Evolutionary conservation across 1,140 invertebrate genomes (phyloP).

Genomic region (Macrobrachium rosenbergii): DNA sequence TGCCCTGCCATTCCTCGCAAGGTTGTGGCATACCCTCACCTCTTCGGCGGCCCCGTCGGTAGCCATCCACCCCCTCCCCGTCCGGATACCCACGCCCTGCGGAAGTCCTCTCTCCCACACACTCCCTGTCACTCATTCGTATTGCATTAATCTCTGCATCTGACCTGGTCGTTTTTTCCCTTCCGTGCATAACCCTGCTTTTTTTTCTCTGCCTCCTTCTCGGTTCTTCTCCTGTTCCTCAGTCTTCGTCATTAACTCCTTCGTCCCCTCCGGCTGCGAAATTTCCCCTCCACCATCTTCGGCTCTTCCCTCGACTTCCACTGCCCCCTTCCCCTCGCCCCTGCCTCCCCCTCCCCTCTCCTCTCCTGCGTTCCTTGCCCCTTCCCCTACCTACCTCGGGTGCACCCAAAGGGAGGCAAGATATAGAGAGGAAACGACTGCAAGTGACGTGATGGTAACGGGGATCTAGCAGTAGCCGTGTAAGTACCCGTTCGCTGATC

Average conservation of each 20-base stretch:
- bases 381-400: slow-evolving; percentile 1
- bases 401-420: not conserved
- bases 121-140: not conserved
- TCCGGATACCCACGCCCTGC: slow-evolving; percentile 14
- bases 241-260: slow-evolving; percentile 4
- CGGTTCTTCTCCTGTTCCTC: slow-evolving; percentile 3
- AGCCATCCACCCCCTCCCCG: not conserved
- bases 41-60: no score
- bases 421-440: no score
- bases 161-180: not conserved
- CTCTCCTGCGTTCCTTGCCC: not conserved
- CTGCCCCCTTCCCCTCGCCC: slow-evolving; percentile 16
- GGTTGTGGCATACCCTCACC: no score
- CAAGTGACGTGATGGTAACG: no score
- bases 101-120: slow-evolving; percentile 4
- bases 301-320: slow-evolving; percentile 21
- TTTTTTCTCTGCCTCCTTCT: not conserved
- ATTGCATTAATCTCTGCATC: no score
- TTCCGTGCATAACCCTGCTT: not conserved
- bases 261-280: not conserved
- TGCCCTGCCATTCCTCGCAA: no score
- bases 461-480: no score
- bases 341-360: slow-evolving; percentile 1
- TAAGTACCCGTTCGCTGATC: no score
- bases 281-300: slow-evolving; percentile 7